Percentiles rank a stretch among this genome's conserved stretches.
Conservation (phyloP, 2,113 vertebrate species). For the Heterotis niloticus region DNA sequence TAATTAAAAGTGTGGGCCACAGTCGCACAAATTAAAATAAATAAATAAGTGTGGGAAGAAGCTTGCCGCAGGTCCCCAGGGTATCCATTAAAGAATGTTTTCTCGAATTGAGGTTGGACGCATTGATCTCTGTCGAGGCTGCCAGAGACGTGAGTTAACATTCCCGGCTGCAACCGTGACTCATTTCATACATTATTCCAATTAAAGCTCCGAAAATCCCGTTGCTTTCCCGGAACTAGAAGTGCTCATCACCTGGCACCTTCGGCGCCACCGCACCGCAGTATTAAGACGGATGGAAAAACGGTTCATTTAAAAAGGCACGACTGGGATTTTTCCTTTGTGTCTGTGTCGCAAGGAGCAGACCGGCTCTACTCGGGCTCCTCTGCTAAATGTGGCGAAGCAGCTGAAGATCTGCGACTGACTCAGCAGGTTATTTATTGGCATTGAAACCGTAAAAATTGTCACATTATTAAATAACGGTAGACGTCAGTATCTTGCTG, state of each 20-base stretch:
- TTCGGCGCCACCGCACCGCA: constrained; percentile 36
- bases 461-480: neutral
- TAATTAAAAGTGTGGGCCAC: constrained; percentile 69
- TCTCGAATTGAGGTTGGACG: constrained; percentile 73
- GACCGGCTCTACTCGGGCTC: neutral
- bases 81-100: constrained; percentile 75
- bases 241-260: constrained; percentile 36
- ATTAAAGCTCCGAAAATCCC: constrained; percentile 59
- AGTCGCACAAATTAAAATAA: constrained; percentile 65
- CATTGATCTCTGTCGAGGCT: constrained; percentile 74
- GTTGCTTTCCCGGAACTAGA: constrained; percentile 50
- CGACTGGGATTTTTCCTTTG: constrained; percentile 35
- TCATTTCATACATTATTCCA: constrained; percentile 75
- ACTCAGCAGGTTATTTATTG: neutral
- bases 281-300: constrained; percentile 39
- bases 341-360: too few relatives aligned
- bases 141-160: constrained; percentile 62
- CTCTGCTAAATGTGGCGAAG: constrained; percentile 18
- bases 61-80: constrained; percentile 55
- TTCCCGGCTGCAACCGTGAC: constrained; percentile 59
- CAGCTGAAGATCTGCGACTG: neutral
- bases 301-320: constrained; percentile 30
- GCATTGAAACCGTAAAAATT: too few relatives aligned
- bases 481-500: neutral
- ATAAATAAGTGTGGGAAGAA: constrained; percentile 63